phyloP scores from a whole-genome alignment of 2,113 vertebrate genomes.

The Misgurnus anguillicaudatus region DNA sequence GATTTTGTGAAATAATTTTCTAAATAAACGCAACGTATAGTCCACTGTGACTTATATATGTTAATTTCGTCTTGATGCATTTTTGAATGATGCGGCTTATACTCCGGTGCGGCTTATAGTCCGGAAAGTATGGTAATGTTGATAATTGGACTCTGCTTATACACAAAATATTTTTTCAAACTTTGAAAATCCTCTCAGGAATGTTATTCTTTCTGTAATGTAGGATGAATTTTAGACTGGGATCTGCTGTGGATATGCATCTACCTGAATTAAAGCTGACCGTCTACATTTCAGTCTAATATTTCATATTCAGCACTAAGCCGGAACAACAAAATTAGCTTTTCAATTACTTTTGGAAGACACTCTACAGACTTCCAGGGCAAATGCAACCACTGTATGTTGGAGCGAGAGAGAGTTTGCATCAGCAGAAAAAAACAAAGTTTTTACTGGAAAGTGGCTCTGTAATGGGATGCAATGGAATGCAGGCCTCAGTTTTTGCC shows the following conservation, averaged over 20 bases:
- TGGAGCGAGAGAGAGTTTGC: background rate
- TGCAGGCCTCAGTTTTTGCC: constrained; percentile 52
- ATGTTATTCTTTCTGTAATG: constrained; percentile 1
- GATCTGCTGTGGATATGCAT: background rate
- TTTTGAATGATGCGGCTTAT: no score
- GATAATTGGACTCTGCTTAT: background rate
- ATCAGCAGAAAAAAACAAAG: constrained; percentile 2
- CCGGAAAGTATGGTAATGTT: no score
- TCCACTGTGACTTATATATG: no score
- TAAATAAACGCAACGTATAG: no score
- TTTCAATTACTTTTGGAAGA: constrained; percentile 15
- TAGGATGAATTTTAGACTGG: constrained; percentile 2
- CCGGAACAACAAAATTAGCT: constrained; percentile 25
- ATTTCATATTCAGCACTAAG: constrained; percentile 29
- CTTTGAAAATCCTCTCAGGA: constrained; percentile 1
- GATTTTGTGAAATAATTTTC: no score
- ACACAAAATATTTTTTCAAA: background rate
- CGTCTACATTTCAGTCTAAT: constrained; percentile 26
- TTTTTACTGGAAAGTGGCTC: constrained; percentile 21
- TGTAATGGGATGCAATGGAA: constrained; percentile 39
- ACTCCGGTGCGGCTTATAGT: no score
- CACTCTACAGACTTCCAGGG: background rate
- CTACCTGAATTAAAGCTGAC: constrained; percentile 31
- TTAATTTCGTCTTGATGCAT: no score
- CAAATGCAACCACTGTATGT: background rate